phyloP scores from a whole-genome alignment of 2,113 vertebrate genomes.

The Arizona elegans region DNA sequence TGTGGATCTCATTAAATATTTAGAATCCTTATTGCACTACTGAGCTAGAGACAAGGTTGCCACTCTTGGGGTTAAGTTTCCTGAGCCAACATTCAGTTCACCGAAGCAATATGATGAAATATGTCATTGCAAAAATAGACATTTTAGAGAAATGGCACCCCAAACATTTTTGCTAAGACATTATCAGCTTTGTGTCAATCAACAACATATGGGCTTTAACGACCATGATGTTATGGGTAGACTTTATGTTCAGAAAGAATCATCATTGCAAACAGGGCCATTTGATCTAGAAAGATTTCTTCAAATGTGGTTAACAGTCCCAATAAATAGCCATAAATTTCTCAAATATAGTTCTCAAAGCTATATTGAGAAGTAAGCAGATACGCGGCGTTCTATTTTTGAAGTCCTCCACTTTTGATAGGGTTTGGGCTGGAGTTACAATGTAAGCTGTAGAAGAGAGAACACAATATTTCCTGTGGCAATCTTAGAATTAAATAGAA shows the following conservation, averaged over 20 bases:
- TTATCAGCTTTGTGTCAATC: not conserved
- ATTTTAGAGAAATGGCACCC: not conserved
- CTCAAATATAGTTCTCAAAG: not conserved
- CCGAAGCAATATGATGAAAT: not conserved
- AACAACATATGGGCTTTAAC: not conserved
- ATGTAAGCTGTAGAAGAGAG: not conserved
- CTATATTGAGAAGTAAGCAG: not conserved
- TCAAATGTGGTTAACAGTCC: not conserved
- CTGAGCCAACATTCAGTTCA: not conserved
- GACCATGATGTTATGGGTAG: not conserved
- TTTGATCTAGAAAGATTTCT: not conserved
- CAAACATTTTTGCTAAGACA: not conserved
- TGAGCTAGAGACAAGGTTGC: not conserved
- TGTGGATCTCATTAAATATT: not conserved
- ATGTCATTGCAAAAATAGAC: not conserved
- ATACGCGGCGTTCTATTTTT: not conserved
- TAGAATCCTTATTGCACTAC: not conserved
- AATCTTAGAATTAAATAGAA: not conserved
- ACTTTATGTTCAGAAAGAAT: not conserved
- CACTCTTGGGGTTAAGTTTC: not conserved
- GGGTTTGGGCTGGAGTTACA: not conserved
- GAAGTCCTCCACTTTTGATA: not conserved
- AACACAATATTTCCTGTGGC: not conserved
- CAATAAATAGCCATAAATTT: not conserved
- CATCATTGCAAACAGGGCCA: not conserved